Percentiles rank a stretch among this genome's conserved stretches.
These are phyloP conservation scores for Pseudopipra pipra DNA, from an alignment of 2,113 vertebrate species.

Conservation along the genomic window DNA sequence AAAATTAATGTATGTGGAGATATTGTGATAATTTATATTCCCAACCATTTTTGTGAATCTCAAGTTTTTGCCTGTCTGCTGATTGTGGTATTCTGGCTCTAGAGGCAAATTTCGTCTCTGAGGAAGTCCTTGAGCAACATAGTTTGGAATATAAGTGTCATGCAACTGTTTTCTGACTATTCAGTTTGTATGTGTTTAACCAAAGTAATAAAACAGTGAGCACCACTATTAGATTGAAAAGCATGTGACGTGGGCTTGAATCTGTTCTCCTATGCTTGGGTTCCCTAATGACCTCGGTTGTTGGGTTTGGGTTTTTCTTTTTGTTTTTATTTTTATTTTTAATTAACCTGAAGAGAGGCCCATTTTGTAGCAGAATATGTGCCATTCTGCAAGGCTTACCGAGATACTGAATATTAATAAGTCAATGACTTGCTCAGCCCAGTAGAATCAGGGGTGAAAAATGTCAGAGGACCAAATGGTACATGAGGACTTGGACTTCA, in stretches of 20 bases:
- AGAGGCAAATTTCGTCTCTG: not conserved
- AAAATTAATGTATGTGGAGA: conserved; percentile 39
- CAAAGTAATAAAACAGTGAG: conserved; percentile 27
- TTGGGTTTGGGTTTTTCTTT: not conserved
- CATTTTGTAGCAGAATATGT: not conserved
- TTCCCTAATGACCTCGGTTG: not conserved
- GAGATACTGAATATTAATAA: not conserved
- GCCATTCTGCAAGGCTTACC: not conserved
- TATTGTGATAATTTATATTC: conserved; percentile 54
- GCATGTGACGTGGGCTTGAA: not conserved
- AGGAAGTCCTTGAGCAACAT: conserved; percentile 17
- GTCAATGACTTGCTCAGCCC: not conserved
- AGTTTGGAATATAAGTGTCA: conserved; percentile 27
- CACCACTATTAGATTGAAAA: not conserved
- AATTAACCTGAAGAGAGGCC: not conserved
- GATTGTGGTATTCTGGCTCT: not conserved
- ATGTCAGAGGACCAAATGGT: not conserved
- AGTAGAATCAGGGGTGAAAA: not conserved
- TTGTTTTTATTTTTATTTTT: not conserved
- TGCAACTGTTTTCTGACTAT: conserved; percentile 38
- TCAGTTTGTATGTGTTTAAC: conserved; percentile 15
- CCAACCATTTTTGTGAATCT: conserved; percentile 43
- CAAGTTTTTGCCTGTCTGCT: not conserved
- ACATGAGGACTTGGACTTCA: not conserved
- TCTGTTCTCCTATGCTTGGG: not conserved